Conservation (phyloP, 2,888 invertebrate genomes). For the Trachelus stipa region DNA sequence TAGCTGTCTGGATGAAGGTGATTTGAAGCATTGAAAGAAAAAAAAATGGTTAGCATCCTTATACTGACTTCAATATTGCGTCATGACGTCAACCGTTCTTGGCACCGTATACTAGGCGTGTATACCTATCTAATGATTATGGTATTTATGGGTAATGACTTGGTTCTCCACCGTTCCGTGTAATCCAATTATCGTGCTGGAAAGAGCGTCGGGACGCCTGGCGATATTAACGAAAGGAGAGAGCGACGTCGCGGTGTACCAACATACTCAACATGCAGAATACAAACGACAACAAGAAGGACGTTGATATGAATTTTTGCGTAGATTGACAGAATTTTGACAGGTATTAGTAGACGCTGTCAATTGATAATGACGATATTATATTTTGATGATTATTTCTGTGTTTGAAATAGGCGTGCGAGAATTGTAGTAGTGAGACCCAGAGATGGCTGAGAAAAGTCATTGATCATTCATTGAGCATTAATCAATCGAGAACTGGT, state of each 20-base stretch:
- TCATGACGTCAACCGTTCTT: neutral
- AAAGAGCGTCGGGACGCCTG: neutral
- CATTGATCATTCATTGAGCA: neutral
- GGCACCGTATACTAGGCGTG: neutral
- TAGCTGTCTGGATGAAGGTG: neutral
- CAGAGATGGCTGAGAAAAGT: neutral
- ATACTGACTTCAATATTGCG: neutral
- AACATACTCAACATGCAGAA: too few species aligned
- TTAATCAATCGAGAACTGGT: neutral
- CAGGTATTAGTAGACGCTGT: neutral
- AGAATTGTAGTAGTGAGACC: neutral
- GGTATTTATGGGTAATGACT: neutral
- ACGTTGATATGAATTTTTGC: neutral
- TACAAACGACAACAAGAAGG: too few species aligned
- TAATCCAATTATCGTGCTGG: neutral
- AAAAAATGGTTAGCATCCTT: neutral
- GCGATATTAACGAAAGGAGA: too few species aligned
- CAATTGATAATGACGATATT: neutral
- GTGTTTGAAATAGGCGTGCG: neutral
- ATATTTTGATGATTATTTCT: neutral
- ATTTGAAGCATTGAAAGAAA: neutral
- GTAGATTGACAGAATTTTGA: neutral
- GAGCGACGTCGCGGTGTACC: too few species aligned
- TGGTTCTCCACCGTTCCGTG: neutral
- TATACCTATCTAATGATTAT: neutral